A percentile compares a stretch with the other conserved stretches of the same genome.
phyloP scores from a whole-genome alignment of 2,888 invertebrate species.

The Apantesis nais region DNA sequence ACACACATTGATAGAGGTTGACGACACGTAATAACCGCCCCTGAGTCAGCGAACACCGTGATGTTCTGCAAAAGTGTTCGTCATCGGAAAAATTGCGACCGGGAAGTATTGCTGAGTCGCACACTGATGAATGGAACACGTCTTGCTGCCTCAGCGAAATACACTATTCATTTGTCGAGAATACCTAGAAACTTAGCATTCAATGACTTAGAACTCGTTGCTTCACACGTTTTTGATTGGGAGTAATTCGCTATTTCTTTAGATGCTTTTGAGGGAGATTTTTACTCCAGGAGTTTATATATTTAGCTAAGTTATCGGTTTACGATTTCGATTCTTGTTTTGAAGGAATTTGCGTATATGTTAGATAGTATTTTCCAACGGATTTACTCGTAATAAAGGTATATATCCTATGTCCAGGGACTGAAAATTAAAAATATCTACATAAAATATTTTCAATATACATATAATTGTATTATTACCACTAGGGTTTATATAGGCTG shows the following conservation, averaged over 20 bases:
- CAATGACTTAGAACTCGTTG: conserved; percentile 40
- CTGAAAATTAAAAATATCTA: neutral
- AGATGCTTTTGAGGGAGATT: neutral
- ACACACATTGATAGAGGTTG: conserved; percentile 42
- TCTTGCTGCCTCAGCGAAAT: conserved; percentile 41
- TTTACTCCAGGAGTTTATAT: neutral
- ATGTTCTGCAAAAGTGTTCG: conserved; percentile 61
- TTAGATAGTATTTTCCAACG: neutral
- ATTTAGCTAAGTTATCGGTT: neutral
- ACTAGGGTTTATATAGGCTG: too few relatives aligned
- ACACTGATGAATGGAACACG: conserved; percentile 57
- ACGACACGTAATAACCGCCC: conserved; percentile 49
- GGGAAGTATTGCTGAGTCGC: conserved; percentile 51
- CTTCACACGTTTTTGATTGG: conserved; percentile 37
- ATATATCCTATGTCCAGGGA: neutral
- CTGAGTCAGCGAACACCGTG: conserved; percentile 56
- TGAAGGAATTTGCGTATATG: too few relatives aligned
- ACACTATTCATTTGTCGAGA: conserved; percentile 48
- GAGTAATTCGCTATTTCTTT: neutral
- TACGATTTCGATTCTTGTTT: neutral
- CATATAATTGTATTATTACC: too few relatives aligned
- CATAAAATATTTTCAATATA: too few relatives aligned
- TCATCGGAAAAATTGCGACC: conserved; percentile 68
- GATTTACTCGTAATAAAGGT: neutral
- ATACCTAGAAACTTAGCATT: conserved; percentile 45